Percentiles rank a stretch among this genome's conserved stretches.
Conservation (phyloP, 1,140 invertebrate species). For the Parapsyche elsis region DNA sequence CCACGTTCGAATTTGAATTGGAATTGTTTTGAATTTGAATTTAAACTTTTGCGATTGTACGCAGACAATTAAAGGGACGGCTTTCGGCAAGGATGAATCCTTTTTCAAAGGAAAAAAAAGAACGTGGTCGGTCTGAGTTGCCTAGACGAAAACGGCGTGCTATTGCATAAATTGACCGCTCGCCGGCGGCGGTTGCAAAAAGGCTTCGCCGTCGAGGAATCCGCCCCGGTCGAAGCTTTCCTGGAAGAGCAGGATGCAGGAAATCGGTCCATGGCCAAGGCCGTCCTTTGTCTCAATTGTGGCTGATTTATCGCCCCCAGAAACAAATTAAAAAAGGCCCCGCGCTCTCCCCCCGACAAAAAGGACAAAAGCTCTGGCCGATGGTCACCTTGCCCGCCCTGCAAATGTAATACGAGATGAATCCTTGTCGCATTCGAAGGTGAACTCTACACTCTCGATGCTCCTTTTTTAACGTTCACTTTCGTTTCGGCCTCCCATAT, state of each 20-base stretch:
- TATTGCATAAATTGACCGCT: slow-evolving; percentile 46
- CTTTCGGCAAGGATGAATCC: slow-evolving; percentile 6
- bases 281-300: slow-evolving; percentile 34
- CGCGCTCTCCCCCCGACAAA: not conserved
- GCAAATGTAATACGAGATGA: slow-evolving; percentile 38
- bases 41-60: not conserved
- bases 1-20: too few species aligned
- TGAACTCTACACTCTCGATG: slow-evolving; percentile 7
- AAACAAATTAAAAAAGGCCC: slow-evolving; percentile 6
- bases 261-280: slow-evolving; percentile 4
- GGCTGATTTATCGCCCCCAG: slow-evolving; percentile 34
- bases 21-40: too few species aligned
- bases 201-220: slow-evolving; percentile 25
- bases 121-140: not conserved
- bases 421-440: slow-evolving; percentile 38
- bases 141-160: slow-evolving; percentile 14
- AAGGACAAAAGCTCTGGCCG: not conserved
- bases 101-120: slow-evolving; percentile 1
- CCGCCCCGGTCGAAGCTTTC: not conserved
- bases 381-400: slow-evolving; percentile 16
- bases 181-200: slow-evolving; percentile 1
- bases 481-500: not conserved
- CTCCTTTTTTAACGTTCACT: not conserved
- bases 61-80: not conserved
- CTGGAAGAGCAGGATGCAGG: not conserved